Percentiles rank a stretch among this genome's conserved stretches.
phyloP scores from a whole-genome alignment of 2,888 invertebrate species.

The Hanleya hanleyi region DNA sequence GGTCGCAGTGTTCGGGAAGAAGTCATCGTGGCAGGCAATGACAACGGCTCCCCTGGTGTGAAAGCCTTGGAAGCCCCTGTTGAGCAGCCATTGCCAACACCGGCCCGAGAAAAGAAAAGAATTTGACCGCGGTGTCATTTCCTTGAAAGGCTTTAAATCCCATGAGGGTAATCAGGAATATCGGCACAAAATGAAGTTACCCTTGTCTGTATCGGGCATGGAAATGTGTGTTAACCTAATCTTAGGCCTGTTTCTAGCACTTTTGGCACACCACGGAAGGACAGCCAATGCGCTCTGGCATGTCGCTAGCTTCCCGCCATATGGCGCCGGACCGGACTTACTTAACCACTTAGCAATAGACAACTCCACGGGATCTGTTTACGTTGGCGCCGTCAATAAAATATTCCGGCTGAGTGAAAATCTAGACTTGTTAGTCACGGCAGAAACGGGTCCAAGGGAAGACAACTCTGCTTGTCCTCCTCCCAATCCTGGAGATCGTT shows the following conservation, averaged over 20 bases:
- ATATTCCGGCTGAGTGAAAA: conserved; percentile 94
- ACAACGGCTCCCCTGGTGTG: no score
- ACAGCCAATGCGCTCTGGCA: not conserved
- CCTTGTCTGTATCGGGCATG: not conserved
- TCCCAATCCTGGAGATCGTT: conserved; percentile 31
- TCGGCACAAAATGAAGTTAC: conserved; percentile 4
- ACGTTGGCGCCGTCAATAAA: conserved; percentile 93
- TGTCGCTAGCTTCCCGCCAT: not conserved
- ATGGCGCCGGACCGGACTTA: not conserved
- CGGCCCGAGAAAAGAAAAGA: no score
- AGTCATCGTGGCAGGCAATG: no score
- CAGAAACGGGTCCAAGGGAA: conserved; percentile 78
- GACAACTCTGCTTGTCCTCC: conserved; percentile 90
- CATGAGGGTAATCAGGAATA: no score
- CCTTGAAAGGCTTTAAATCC: no score
- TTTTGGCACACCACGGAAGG: not conserved
- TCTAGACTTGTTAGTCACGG: conserved; percentile 83
- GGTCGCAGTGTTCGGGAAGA: no score
- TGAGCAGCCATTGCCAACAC: no score
- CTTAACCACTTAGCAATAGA: conserved; percentile 40
- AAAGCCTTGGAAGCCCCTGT: no score
- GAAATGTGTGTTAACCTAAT: conserved; percentile 7
- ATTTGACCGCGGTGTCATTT: no score
- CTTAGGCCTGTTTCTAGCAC: not conserved
- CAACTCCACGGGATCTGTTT: conserved; percentile 72